phyloP scores from a whole-genome alignment of 2,797 vertebrate species.

The Alectoris magna region DNA sequence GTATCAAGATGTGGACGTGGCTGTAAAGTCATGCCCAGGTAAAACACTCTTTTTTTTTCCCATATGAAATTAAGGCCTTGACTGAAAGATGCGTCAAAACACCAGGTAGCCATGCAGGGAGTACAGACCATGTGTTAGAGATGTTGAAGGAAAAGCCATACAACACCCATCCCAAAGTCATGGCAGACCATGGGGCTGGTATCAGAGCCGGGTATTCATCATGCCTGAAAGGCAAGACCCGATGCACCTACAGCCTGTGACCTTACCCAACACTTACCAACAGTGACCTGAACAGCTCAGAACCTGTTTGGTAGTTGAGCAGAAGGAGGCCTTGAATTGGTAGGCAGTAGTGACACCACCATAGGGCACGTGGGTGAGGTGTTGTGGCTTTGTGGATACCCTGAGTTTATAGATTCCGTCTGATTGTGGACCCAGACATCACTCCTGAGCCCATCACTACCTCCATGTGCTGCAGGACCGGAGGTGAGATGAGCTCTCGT shows the following conservation, averaged over 20 bases:
- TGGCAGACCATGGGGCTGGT: background rate
- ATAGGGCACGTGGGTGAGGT: accelerated
- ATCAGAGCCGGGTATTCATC: background rate
- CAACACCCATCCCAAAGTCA: background rate
- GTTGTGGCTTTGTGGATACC: accelerated
- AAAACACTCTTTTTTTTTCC: background rate
- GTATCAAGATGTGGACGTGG: accelerated
- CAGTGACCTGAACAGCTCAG: background rate
- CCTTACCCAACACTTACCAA: background rate
- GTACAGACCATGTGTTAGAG: accelerated
- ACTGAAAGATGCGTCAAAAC: background rate
- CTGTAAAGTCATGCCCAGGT: background rate
- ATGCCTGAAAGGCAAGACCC: background rate
- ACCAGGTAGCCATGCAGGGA: too few relatives aligned
- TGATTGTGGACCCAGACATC: background rate
- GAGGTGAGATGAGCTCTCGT: accelerated
- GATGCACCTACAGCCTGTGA: accelerated
- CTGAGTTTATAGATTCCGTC: background rate
- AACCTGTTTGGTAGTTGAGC: background rate
- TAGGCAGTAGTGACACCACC: background rate
- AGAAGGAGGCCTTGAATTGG: background rate
- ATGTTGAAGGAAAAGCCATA: background rate
- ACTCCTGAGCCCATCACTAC: background rate
- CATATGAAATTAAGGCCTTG: background rate
- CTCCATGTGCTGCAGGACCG: background rate